phyloP scores from a whole-genome alignment of 2,113 vertebrate species.

The Typhlomys cinereus region DNA sequence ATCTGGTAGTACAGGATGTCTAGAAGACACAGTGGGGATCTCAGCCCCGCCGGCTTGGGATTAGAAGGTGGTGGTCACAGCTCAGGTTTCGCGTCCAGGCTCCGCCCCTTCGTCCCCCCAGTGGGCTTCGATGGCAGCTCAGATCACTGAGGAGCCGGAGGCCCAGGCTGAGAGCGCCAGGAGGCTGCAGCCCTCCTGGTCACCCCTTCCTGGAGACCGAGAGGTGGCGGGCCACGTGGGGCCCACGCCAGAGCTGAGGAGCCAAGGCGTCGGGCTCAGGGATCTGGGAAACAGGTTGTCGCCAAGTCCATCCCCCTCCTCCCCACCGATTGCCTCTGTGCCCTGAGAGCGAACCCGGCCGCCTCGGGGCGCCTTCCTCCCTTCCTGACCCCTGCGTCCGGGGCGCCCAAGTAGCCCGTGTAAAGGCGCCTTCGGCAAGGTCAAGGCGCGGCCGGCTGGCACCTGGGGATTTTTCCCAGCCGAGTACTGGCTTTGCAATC shows the following conservation, averaged over 20 bases:
- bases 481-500: background rate
- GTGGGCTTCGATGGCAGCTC: background rate
- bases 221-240: background rate
- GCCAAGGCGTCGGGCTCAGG: background rate
- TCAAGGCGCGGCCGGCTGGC: constrained; percentile 64
- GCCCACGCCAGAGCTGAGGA: background rate
- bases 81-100: background rate
- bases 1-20: no score
- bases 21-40: rapidly evolving
- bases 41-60: rapidly evolving
- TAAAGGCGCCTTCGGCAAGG: constrained; percentile 70
- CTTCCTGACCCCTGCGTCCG: background rate
- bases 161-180: background rate
- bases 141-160: background rate
- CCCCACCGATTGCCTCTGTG: background rate
- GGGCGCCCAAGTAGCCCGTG: background rate
- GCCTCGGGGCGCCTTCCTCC: background rate
- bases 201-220: background rate
- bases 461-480: constrained; percentile 45
- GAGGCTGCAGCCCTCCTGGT: background rate
- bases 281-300: constrained; percentile 56
- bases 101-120: constrained; percentile 5
- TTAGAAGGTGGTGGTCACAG: background rate
- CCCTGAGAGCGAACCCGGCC: background rate
- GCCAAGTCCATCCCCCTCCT: background rate